These are phyloP conservation scores for Tortricodes alternella DNA, from an alignment of 2,888 invertebrate species.

Conservation along the genomic window DNA sequence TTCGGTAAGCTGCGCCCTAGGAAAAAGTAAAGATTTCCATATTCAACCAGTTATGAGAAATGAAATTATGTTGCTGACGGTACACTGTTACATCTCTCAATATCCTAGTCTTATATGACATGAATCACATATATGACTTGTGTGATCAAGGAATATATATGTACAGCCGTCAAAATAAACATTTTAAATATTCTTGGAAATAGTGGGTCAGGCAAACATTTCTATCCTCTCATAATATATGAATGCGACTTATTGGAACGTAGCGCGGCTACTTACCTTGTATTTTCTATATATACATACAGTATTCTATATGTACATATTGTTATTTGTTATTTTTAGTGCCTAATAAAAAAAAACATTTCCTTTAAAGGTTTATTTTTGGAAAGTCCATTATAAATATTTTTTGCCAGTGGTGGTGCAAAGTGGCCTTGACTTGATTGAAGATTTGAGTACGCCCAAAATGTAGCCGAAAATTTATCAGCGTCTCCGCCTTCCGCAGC, in stretches of 20 bases:
- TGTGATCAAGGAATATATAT: constrained; percentile 8
- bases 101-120: not conserved
- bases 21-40: too few relatives aligned
- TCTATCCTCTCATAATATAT: not conserved
- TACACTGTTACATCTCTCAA: constrained; percentile 36
- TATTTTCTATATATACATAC: not conserved
- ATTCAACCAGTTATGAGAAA: too few relatives aligned
- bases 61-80: not conserved
- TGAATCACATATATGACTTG: constrained; percentile 1
- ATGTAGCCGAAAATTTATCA: too few relatives aligned
- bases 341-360: too few relatives aligned
- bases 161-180: constrained; percentile 6
- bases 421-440: too few relatives aligned
- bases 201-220: constrained; percentile 8
- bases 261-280: not conserved
- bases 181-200: constrained; percentile 10
- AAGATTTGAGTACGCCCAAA: too few relatives aligned
- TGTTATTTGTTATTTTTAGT: not conserved
- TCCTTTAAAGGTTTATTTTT: too few relatives aligned
- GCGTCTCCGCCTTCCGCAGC: too few relatives aligned
- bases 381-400: too few relatives aligned
- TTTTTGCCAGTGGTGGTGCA: too few relatives aligned
- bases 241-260: not conserved
- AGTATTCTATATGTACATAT: not conserved
- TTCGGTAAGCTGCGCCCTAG: too few relatives aligned